A percentile compares a stretch with the other conserved stretches of the same genome.
These are phyloP conservation scores for Willowsia nigromaculata DNA, from an alignment of 2,888 invertebrate genomes.

Conservation along the genomic window DNA sequence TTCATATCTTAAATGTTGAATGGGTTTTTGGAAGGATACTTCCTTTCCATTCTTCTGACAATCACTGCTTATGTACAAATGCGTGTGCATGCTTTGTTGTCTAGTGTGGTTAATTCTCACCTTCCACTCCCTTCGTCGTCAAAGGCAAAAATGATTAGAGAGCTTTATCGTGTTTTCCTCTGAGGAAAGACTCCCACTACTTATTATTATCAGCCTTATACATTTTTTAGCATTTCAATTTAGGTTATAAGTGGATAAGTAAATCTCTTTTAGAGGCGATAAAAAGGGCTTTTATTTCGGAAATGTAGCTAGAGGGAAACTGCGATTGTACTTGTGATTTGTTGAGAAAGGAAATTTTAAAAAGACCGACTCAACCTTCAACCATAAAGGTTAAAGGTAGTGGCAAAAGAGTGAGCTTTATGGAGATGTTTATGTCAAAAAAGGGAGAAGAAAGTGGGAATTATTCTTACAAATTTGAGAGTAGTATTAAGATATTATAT, in stretches of 20 bases:
- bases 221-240: not conserved
- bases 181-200: not conserved
- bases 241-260: conserved; percentile 30
- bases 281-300: not conserved
- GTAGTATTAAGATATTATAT: conserved; percentile 55
- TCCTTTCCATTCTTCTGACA: conserved; percentile 32
- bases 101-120: conserved; percentile 53
- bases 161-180: conserved; percentile 4
- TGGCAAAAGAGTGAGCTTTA: conserved; percentile 1
- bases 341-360: not conserved
- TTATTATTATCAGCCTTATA: not conserved
- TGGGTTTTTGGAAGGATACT: not conserved
- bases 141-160: conserved; percentile 1
- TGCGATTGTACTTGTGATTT: conserved; percentile 19
- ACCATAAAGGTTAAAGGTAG: not conserved
- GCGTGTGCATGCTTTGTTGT: not conserved
- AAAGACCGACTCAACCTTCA: not conserved
- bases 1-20: not conserved
- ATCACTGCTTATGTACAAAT: no score
- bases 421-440: conserved; percentile 65
- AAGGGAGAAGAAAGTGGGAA: conserved; percentile 55
- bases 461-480: conserved; percentile 59
- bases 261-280: conserved; percentile 13
- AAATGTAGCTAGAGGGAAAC: conserved; percentile 37
- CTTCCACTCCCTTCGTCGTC: conserved; percentile 1